Evolutionary conservation across 2,113 vertebrate genomes (phyloP), one percentile per base, ranked within the genome.

Genomic region (Rutilus rutilus): DNA sequence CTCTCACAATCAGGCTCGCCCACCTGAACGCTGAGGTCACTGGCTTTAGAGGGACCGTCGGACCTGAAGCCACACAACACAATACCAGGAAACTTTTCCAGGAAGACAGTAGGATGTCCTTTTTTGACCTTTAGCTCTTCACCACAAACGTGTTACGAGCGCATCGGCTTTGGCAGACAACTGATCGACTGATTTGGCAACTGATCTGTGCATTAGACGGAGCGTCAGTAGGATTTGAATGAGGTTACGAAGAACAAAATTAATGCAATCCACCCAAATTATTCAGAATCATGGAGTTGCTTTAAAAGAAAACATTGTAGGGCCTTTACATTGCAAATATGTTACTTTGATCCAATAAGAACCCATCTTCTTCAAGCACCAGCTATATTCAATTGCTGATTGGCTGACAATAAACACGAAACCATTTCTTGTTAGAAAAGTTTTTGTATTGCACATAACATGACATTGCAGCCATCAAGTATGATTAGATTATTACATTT

Each of bases 81-180:
- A 78, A 85, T 52, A 57, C 3, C 14, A 85, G 67, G 45, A 87
- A 74, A 39, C 65, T 42, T 84, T 78, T 71, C 0, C 54, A 85
- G 59, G 59, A 82, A 33, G 50, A 39, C 75, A 54, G 69, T 85
- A 59, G 45, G 67, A 85, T 74, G 42, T 57, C 3, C 73, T 57
- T 64, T 47, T 82, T 54, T 30, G 30, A 77, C 33, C 17, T 30
- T 11, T 8, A n/a, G 42, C 27, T 3, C 10, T 9, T 27, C 30
- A 15, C 17, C 25, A 21, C 30, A 57, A 71, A 23, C 21, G 62
- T 39, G 33, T 59, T 21, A 15, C 23, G 4, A 25, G 11, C 59
- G 25, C 3, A 5, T 23, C 1, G 7, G 27, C 11, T 59, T n/a
- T n/a, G 57, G 25, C 19, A 52, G 25, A 39, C 30, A 25, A 27